Percentiles rank a stretch among this genome's conserved stretches.
Evolutionary conservation across 2,113 vertebrate genomes (phyloP).

Genomic region (Paralichthys olivaceus): DNA sequence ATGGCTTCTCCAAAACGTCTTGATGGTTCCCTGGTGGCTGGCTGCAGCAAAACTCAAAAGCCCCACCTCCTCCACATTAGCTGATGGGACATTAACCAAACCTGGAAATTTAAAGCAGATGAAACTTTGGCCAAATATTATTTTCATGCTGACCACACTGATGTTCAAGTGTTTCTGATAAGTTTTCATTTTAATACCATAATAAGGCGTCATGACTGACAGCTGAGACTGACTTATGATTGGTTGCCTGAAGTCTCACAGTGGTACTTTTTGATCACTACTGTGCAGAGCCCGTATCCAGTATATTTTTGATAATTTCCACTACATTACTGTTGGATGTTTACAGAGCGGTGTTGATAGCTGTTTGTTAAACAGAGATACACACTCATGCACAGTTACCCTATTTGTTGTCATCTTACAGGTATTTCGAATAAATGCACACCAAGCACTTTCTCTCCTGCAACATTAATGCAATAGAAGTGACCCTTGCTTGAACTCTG

Average conservation of each 20-base stretch:
- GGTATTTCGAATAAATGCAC: constrained; percentile 52
- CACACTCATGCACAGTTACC: background rate
- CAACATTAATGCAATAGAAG: constrained; percentile 71
- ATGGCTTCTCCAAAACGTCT: too few species aligned
- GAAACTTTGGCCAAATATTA: too few species aligned
- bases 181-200: too few species aligned
- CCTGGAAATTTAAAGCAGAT: too few species aligned
- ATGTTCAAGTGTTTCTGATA: too few species aligned
- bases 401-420: constrained; percentile 14
- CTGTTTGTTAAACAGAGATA: background rate
- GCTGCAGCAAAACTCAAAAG: too few species aligned
- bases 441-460: constrained; percentile 51
- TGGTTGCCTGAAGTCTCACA: background rate
- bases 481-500: constrained; percentile 72
- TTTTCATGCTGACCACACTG: too few species aligned
- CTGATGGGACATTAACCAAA: too few species aligned
- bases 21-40: too few species aligned
- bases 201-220: too few species aligned
- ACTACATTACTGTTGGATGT: too few species aligned
- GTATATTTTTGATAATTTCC: background rate
- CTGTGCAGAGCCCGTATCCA: background rate
- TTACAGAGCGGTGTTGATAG: background rate
- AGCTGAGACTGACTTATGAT: background rate
- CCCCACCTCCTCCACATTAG: too few species aligned
- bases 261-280: background rate